Percentiles rank a stretch among this genome's conserved stretches.
phyloP scores from a whole-genome alignment of 2,888 invertebrate genomes.

The Nymphalis urticae region DNA sequence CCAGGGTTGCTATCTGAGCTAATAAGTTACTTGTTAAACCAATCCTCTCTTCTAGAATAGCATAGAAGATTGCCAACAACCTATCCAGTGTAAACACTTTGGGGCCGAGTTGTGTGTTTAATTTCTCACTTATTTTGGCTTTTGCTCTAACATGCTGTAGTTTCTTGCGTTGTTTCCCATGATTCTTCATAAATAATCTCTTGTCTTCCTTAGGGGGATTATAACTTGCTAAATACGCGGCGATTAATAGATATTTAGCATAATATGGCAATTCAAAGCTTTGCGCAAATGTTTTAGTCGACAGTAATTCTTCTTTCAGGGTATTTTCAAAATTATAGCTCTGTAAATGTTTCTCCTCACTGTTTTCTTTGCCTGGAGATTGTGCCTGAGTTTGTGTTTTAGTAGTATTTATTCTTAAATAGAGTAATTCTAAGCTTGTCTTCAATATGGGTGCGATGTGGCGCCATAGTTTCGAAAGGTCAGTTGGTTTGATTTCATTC shows the following conservation, averaged over 20 bases:
- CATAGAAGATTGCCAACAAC: slow-evolving; percentile 93
- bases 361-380: slow-evolving; percentile 67
- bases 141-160: slow-evolving; percentile 82
- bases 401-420: slow-evolving; percentile 83
- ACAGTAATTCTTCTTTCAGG: slow-evolving; percentile 70
- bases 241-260: slow-evolving; percentile 93
- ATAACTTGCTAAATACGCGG: slow-evolving; percentile 95
- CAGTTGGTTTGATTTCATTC: slow-evolving; percentile 83
- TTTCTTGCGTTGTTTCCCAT: slow-evolving; percentile 86
- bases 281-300: slow-evolving; percentile 82
- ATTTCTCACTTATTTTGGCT: slow-evolving; percentile 78
- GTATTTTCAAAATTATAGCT: slow-evolving; percentile 61
- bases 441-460: slow-evolving; percentile 89
- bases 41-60: slow-evolving; percentile 91
- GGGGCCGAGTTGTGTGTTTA: slow-evolving; percentile 89
- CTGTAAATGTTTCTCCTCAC: slow-evolving; percentile 39
- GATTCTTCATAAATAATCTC: slow-evolving; percentile 90
- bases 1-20: slow-evolving; percentile 92
- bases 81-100: slow-evolving; percentile 91
- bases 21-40: slow-evolving; percentile 93
- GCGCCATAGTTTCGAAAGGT: slow-evolving; percentile 89
- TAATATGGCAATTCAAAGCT: slow-evolving; percentile 92
- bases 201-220: slow-evolving; percentile 95
- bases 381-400: slow-evolving; percentile 44
- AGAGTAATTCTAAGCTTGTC: slow-evolving; percentile 88